A percentile compares a stretch with the other conserved stretches of the same genome.
Evolutionary conservation across 2,888 invertebrate species (phyloP).

Genomic region (Andrena praecox): DNA sequence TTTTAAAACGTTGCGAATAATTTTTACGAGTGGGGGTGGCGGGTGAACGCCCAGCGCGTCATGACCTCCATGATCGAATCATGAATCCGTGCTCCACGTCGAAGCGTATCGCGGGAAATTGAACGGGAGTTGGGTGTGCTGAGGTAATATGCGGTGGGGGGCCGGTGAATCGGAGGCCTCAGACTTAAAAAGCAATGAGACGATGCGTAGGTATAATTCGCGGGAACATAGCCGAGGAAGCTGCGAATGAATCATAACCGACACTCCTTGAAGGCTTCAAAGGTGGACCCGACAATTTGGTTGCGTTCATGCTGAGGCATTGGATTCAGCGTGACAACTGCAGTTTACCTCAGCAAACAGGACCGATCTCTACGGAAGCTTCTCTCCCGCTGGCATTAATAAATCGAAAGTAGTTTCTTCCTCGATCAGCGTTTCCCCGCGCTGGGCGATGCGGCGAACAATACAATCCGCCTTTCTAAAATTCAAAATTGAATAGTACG

Average conservation of each 20-base stretch:
- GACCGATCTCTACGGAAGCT: background rate
- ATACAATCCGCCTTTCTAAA: background rate
- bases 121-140: background rate
- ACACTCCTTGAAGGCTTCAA: background rate
- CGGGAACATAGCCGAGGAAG: background rate
- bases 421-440: background rate
- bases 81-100: conserved; percentile 30
- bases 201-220: background rate
- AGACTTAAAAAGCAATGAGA: background rate
- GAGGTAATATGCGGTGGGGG: conserved; percentile 12
- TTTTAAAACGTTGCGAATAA: conserved; percentile 47
- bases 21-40: conserved; percentile 29
- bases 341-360: conserved; percentile 14
- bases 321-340: conserved; percentile 8
- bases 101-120: conserved; percentile 17
- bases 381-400: too few relatives aligned
- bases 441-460: background rate
- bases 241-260: background rate
- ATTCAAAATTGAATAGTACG: background rate
- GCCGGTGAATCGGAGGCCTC: conserved; percentile 29
- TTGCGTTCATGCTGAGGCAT: conserved; percentile 18
- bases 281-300: too few relatives aligned
- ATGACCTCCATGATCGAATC: conserved; percentile 47
- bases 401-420: background rate
- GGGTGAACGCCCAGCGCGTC: conserved; percentile 32